Percentiles rank a stretch among this genome's conserved stretches.
Conservation (phyloP, 2,888 invertebrate species). For the Eueremaeus valkanovi region DNA sequence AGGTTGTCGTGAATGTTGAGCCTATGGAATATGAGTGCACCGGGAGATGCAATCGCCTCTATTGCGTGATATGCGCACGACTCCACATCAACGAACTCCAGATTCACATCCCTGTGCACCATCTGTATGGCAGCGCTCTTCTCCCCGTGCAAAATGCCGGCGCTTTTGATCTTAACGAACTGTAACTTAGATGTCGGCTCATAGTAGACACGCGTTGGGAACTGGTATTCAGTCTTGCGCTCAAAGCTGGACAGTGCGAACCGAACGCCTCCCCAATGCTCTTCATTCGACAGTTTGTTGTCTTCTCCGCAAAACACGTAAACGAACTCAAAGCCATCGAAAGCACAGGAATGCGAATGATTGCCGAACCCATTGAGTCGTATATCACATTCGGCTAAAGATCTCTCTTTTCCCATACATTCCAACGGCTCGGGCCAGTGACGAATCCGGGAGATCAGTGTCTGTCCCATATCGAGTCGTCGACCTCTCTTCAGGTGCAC, state of each 20-base stretch:
- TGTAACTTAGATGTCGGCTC: conserved; percentile 43
- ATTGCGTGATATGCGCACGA: conserved; percentile 86
- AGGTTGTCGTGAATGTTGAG: conserved; percentile 65
- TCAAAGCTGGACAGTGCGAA: conserved; percentile 87
- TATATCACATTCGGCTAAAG: conserved; percentile 57
- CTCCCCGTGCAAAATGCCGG: conserved; percentile 91
- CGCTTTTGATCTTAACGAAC: conserved; percentile 77
- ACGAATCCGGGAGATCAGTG: conserved; percentile 79
- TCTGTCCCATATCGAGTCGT: conserved; percentile 81
- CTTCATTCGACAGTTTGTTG: conserved; percentile 42
- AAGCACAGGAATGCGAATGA: conserved; percentile 76
- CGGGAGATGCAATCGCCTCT: conserved; percentile 81
- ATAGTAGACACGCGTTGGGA: conserved; percentile 27
- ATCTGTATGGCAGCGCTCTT: conserved; percentile 88
- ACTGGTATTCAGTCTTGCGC: conserved; percentile 44
- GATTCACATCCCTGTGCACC: conserved; percentile 80
- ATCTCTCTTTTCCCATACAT: conserved; percentile 56
- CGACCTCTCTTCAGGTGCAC: conserved; percentile 80
- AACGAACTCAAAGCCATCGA: conserved; percentile 80
- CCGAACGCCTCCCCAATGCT: conserved; percentile 95
- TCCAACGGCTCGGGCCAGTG: conserved; percentile 91
- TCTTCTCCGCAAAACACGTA: conserved; percentile 78
- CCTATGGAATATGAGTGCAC: conserved; percentile 68
- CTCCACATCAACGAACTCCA: conserved; percentile 71
- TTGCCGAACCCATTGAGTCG: conserved; percentile 78